Evolutionary conservation across 2,113 vertebrate species (phyloP).

Genomic region (Panthera tigris): DNA sequence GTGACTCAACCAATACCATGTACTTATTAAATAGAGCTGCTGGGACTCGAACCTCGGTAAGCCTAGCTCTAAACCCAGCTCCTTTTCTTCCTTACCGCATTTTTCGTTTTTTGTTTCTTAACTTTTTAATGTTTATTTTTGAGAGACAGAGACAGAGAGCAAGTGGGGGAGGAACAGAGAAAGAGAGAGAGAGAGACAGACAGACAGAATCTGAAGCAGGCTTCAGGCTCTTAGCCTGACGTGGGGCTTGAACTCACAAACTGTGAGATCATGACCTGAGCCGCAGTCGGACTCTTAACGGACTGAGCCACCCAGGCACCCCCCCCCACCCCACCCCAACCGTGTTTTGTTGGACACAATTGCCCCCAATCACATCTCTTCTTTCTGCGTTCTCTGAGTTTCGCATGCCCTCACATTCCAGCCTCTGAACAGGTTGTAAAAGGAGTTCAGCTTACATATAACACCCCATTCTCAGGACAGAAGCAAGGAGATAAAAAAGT

Average conservation of each 20-base stretch:
- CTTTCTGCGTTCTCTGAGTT: neutral
- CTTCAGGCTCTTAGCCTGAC: too few relatives aligned
- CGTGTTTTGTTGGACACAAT: neutral
- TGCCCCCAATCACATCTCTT: neutral
- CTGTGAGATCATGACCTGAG: too few relatives aligned
- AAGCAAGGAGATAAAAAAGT: neutral
- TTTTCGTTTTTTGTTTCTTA: too few relatives aligned
- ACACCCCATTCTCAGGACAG: neutral
- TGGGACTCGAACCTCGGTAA: neutral
- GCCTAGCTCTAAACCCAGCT: neutral
- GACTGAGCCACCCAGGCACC: too few relatives aligned
- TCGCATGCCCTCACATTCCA: neutral
- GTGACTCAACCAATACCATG: neutral
- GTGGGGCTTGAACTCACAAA: too few relatives aligned
- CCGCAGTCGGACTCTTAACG: too few relatives aligned
- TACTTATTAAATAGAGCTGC: neutral
- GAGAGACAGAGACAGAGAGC: too few relatives aligned
- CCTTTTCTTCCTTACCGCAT: neutral
- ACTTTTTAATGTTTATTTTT: too few relatives aligned
- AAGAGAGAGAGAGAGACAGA: too few relatives aligned
- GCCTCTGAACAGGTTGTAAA: neutral
- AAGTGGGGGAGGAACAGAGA: too few relatives aligned
- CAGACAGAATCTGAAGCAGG: too few relatives aligned
- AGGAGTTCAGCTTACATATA: neutral
- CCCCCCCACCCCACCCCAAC: neutral